phyloP scores from a whole-genome alignment of 2,888 invertebrate species.

The Epistrophe eligans region DNA sequence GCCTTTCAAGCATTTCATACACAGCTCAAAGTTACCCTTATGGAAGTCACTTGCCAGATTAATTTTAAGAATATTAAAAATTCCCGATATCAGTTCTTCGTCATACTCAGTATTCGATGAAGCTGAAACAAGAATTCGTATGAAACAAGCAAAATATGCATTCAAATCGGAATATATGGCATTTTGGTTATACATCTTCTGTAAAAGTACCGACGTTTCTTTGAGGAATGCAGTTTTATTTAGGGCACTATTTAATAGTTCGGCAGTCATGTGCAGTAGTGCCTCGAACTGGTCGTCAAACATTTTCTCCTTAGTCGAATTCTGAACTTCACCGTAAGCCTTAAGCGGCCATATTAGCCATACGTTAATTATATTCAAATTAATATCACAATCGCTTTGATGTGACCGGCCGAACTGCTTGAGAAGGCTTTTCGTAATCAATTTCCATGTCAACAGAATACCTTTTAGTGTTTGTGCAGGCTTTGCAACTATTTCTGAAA shows the following conservation, averaged over 20 bases:
- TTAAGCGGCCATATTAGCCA: constrained; percentile 82
- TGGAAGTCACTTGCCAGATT: constrained; percentile 38
- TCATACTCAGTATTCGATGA: not conserved
- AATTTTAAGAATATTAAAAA: constrained; percentile 50
- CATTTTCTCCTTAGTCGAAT: constrained; percentile 77
- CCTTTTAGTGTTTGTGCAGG: not conserved
- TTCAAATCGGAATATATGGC: constrained; percentile 21
- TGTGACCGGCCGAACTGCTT: constrained; percentile 76
- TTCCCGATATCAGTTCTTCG: constrained; percentile 34
- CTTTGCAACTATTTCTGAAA: constrained; percentile 3
- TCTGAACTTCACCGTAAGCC: constrained; percentile 62
- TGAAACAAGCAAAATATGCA: constrained; percentile 49
- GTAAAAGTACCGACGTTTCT: constrained; percentile 39
- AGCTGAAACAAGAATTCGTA: constrained; percentile 24
- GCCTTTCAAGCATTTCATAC: constrained; percentile 50
- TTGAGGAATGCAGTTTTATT: constrained; percentile 38
- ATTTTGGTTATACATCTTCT: constrained; percentile 39
- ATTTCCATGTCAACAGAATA: constrained; percentile 78
- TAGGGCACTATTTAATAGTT: constrained; percentile 14
- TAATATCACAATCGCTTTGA: constrained; percentile 26
- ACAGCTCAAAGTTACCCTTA: constrained; percentile 47
- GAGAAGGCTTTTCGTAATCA: constrained; percentile 78
- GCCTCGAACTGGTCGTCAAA: constrained; percentile 80
- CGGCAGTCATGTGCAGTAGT: constrained; percentile 7
- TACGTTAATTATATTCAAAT: constrained; percentile 76